phyloP scores from a whole-genome alignment of 1,140 invertebrate species.

The Atopsyche davidsoni region DNA sequence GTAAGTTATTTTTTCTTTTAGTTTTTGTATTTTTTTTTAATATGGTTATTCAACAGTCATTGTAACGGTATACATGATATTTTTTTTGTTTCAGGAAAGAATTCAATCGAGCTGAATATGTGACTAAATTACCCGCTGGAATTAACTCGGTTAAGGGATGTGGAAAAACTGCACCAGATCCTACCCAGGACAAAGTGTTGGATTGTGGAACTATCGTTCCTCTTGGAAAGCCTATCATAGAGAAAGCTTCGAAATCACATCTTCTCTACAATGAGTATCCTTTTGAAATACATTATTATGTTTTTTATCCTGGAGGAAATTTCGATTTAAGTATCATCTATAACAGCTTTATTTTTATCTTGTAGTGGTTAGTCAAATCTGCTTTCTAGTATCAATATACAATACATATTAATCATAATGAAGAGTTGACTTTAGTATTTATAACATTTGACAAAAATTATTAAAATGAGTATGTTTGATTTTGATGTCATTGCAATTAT shows the following conservation, averaged over 20 bases:
- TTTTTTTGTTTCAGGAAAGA: slow-evolving; percentile 55
- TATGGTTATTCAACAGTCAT: background rate
- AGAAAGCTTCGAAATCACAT: slow-evolving; percentile 38
- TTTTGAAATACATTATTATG: slow-evolving; percentile 35
- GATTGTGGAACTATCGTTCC: slow-evolving; percentile 68
- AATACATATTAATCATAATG: slow-evolving; percentile 1
- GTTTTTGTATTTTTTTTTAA: slow-evolving; percentile 8
- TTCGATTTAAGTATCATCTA: background rate
- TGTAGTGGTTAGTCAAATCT: background rate
- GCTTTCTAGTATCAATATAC: background rate
- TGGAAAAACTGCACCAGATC: slow-evolving; percentile 67
- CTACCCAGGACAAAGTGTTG: slow-evolving; percentile 33
- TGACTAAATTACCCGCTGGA: slow-evolving; percentile 70
- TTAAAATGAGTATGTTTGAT: background rate
- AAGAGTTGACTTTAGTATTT: background rate
- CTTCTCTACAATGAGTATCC: slow-evolving; percentile 84
- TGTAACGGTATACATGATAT: background rate
- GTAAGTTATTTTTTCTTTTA: slow-evolving; percentile 49
- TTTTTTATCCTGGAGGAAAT: background rate
- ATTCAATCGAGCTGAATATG: slow-evolving; percentile 59
- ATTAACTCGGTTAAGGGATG: slow-evolving; percentile 76
- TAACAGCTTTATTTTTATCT: background rate
- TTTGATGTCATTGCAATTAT: slow-evolving; percentile 25
- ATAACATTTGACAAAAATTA: background rate
- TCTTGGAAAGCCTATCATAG: slow-evolving; percentile 55